Evolutionary conservation across 2,113 vertebrate species (phyloP), one percentile per base, ranked within the genome.

Genomic region (Indicator indicator): DNA sequence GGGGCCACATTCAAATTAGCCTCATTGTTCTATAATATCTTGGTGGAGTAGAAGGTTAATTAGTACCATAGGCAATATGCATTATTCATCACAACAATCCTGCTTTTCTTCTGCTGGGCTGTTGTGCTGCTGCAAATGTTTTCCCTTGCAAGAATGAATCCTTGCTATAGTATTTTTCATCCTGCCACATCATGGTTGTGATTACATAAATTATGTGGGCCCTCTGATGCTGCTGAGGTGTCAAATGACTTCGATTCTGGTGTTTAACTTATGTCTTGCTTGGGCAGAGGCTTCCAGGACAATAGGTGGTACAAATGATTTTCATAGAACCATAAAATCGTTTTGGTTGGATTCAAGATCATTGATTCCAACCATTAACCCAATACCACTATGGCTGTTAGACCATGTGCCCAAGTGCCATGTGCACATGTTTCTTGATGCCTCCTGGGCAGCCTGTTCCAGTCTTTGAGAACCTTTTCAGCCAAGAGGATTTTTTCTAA

Each of bases 21-120:
- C 93, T 96, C 95, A 94, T 96, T 97, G 95, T 98, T 98, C 93
- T 80, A 18, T 91, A 93, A 73, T 97, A 96, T 95, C 95, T 95
- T 97, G 62, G 78, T 90, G 76, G 94, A 96, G 90, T 95, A 92
- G 93, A 96, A 97, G 97, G 97, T 98, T 98, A 98, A 98, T 98
- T 97, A 98, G 95, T 90, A 97, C 97, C 85, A 95, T 96, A 93
- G 96, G 97, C 92, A 42, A 89, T 80, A 97, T 97, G 85, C 95
- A 98, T 97, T 97, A 98, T 97, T 98, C 97, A 97, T 97, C 52
- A 59, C 67, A 86, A 92, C 94, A 97, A 91, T 97, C 96, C 96
- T 83, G 70, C 76, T 94, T 97, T 97, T 93, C 93, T 97, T 97
- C 94, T 97, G 38, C 69, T 89, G 80, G 64, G 86, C 84, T 94